Base-by-base conservation (phyloP, 1,140 invertebrate genomes). In the Hyphantria cunea region DNA sequence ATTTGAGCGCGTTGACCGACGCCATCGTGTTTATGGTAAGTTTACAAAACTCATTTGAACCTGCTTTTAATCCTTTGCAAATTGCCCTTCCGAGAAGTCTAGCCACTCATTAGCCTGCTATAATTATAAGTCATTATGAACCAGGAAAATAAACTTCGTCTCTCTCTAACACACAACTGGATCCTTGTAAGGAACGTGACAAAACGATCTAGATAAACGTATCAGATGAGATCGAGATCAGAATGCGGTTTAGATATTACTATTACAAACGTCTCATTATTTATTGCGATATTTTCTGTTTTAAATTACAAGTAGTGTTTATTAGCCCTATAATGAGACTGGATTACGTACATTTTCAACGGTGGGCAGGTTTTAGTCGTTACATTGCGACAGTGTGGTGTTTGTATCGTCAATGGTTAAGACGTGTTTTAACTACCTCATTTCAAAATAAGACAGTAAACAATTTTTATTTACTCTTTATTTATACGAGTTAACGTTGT, bases 171-270 rank as follows among this genome's bases (percentile, higher is more conserved):
- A 54, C 44, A 67, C 64, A 42, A 17, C 34, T 15, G 37, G 9
- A 42, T 12, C 47, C 65, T 45, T 71, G 49, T 62, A 53, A 73
- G 55, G 42, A 79, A 70, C 69, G 75, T 70, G 73, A 74, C 66
- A 78, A 65, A 68, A 8, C 33, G 67, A 82, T 80, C 72, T 68
- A 72, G 73, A 79, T 82, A 80, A 72, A 51, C 48, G 45, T 77
- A 82, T 82, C 76, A 73, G 82, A 82, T 80, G 72, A 76, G 76
- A 83, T 81, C 72, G 61, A 78, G 72, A 82, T 82, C 74, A 81
- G 66, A 67, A 68, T 66, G 64, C 74, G 64, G 78, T 70, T 60
- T 64, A 74, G 80, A 82, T 78, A 80, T 79, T 78, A 82, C 78
- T 78, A 78, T 76, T 76, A 82, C 74, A 80, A 76, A 74, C 78